These are phyloP conservation scores for Nanorana parkeri DNA, from an alignment of 2,113 vertebrate genomes.

Conservation along the genomic window DNA sequence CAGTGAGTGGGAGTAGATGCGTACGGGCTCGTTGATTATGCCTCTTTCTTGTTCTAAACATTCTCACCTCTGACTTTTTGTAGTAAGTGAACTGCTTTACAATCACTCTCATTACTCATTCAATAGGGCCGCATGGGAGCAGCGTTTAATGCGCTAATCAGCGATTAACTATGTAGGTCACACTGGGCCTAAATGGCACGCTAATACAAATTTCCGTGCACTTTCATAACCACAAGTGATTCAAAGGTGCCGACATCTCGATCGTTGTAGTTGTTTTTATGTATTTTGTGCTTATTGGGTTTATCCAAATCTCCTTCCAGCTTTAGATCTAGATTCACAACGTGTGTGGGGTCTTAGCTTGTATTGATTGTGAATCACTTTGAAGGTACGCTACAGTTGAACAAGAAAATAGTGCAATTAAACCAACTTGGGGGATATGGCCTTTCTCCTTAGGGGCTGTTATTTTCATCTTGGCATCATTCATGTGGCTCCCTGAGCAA, in stretches of 20 bases:
- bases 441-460: no score
- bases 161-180: slow-evolving; percentile 36
- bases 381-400: no score
- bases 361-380: no score
- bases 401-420: no score
- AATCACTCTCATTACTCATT: slow-evolving; percentile 20
- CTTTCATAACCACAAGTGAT: background rate
- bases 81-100: slow-evolving; percentile 11
- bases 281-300: background rate
- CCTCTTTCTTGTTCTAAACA: slow-evolving; percentile 39
- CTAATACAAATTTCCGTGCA: slow-evolving; percentile 13
- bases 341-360: no score
- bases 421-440: no score
- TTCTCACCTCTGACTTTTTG: slow-evolving; percentile 25
- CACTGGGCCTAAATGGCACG: slow-evolving; percentile 11
- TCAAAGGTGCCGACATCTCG: background rate
- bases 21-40: slow-evolving; percentile 16
- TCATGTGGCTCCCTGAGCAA: no score
- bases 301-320: background rate
- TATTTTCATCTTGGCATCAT: no score
- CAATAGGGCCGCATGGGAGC: slow-evolving; percentile 19
- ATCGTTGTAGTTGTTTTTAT: background rate
- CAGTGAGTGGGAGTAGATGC: slow-evolving; percentile 20
- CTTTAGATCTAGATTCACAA: background rate
- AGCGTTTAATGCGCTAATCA: slow-evolving; percentile 26